phyloP scores from a whole-genome alignment of 2,888 invertebrate species.

The Ichneumoninae sp. region DNA sequence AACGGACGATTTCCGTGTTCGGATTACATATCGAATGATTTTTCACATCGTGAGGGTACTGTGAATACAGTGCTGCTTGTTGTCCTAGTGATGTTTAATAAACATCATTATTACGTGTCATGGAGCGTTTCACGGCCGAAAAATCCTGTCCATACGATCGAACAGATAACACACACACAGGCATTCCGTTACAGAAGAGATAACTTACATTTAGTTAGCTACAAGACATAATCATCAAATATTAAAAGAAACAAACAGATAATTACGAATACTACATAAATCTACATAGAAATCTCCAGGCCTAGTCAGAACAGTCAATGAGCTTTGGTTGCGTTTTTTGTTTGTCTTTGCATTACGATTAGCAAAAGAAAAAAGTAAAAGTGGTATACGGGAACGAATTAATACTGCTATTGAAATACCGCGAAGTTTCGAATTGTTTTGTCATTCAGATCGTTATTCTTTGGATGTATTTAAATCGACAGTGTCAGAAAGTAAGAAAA shows the following conservation, averaged over 20 bases:
- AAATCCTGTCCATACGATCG: conserved; percentile 40
- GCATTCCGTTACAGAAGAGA: conserved; percentile 24
- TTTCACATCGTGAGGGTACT: conserved; percentile 6
- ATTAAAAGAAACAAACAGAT: conserved; percentile 13
- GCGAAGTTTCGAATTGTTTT: conserved; percentile 8
- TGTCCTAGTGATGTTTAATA: not conserved
- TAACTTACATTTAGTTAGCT: conserved; percentile 17
- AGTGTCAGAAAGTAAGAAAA: not conserved
- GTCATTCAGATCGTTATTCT: conserved; percentile 29
- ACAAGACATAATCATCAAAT: conserved; percentile 11
- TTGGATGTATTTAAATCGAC: not conserved
- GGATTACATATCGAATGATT: conserved; percentile 30
- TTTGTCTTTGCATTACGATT: conserved; percentile 4
- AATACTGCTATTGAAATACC: conserved; percentile 60
- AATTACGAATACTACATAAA: conserved; percentile 27
- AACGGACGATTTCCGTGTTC: conserved; percentile 47
- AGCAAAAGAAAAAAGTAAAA: conserved; percentile 1
- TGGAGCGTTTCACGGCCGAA: conserved; percentile 3
- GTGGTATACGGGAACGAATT: conserved; percentile 34
- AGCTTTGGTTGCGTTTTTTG: conserved; percentile 38
- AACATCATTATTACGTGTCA: conserved; percentile 30
- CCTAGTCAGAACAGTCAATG: conserved; percentile 10
- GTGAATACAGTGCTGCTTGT: not conserved
- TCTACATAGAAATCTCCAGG: conserved; percentile 46
- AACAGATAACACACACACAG: conserved; percentile 22